phyloP scores from a whole-genome alignment of 1,140 invertebrate species.

The Stenopsyche tienmushanensis region DNA sequence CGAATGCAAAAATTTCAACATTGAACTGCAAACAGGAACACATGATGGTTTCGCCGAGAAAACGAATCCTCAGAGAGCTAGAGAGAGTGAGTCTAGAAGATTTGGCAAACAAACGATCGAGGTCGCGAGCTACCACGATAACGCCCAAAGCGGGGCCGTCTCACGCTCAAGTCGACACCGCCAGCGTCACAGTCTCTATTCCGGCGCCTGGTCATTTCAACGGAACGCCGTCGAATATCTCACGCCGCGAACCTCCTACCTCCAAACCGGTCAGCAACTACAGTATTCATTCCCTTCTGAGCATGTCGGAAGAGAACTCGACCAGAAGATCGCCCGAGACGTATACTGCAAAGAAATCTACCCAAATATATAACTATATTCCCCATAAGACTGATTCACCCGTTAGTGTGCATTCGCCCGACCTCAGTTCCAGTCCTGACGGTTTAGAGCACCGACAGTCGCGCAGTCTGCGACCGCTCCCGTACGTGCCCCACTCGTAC shows the following conservation, averaged over 20 bases:
- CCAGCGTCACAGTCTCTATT: conserved; percentile 39
- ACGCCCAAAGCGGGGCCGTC: conserved; percentile 43
- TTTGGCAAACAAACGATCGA: conserved; percentile 52
- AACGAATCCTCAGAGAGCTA: conserved; percentile 70
- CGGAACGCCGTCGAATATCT: conserved; percentile 41
- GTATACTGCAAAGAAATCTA: conserved; percentile 47
- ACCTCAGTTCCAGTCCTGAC: conserved; percentile 48
- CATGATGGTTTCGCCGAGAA: conserved; percentile 67
- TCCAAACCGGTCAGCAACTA: conserved; percentile 66
- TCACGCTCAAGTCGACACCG: conserved; percentile 30
- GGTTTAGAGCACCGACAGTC: conserved; percentile 30
- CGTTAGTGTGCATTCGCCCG: conserved; percentile 48
- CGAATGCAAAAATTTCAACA: conserved; percentile 48
- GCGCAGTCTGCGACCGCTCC: conserved; percentile 44
- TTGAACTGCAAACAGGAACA: conserved; percentile 52
- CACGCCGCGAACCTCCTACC: conserved; percentile 42
- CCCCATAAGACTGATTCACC: conserved; percentile 49
- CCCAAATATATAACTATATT: background rate
- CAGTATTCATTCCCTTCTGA: conserved; percentile 75
- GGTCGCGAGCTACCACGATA: conserved; percentile 45
- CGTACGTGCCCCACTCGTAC: conserved; percentile 24
- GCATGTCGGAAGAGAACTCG: conserved; percentile 52
- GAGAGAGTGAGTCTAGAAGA: conserved; percentile 73
- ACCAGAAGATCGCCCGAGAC: conserved; percentile 43
- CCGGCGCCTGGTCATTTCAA: conserved; percentile 43